Evolutionary conservation across 2,888 invertebrate species (phyloP).

Genomic region (Drosophila aldrichi): DNA sequence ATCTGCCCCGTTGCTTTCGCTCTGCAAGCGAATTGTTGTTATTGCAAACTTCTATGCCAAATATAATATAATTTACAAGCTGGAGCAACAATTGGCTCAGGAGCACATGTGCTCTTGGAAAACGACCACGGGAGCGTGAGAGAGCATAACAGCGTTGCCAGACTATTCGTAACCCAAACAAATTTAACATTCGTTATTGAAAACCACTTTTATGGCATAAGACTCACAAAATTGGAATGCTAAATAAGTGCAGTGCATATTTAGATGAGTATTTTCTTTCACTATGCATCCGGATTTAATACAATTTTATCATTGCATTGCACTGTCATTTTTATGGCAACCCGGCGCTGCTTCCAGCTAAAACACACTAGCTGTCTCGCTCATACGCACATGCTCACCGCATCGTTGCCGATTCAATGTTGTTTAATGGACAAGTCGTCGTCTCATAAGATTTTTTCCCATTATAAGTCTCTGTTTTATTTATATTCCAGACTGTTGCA

Average conservation of each 20-base stretch:
- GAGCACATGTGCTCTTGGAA: slow-evolving; percentile 68
- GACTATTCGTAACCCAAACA: not conserved
- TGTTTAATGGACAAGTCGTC: slow-evolving; percentile 54
- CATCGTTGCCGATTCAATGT: slow-evolving; percentile 13
- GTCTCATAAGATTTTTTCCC: slow-evolving; percentile 64
- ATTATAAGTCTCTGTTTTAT: slow-evolving; percentile 79
- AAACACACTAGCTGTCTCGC: slow-evolving; percentile 35
- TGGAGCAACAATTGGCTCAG: slow-evolving; percentile 69
- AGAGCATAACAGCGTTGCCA: slow-evolving; percentile 62
- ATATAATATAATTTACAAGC: slow-evolving; percentile 31
- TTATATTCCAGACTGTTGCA: slow-evolving; percentile 73
- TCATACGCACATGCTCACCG: slow-evolving; percentile 39
- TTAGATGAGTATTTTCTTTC: not conserved
- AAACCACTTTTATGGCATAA: not conserved
- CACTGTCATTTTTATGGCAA: slow-evolving; percentile 29
- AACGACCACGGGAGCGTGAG: slow-evolving; percentile 55
- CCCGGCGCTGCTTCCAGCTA: slow-evolving; percentile 42
- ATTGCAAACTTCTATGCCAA: slow-evolving; percentile 26
- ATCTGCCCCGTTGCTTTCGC: slow-evolving; percentile 36
- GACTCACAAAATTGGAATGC: too few relatives aligned
- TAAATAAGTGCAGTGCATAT: not conserved
- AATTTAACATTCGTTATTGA: slow-evolving; percentile 1
- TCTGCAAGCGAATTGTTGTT: slow-evolving; percentile 45
- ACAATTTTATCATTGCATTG: not conserved
- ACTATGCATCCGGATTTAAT: not conserved